Base-by-base conservation (phyloP, 1,140 invertebrate genomes). In the Periplaneta americana region DNA sequence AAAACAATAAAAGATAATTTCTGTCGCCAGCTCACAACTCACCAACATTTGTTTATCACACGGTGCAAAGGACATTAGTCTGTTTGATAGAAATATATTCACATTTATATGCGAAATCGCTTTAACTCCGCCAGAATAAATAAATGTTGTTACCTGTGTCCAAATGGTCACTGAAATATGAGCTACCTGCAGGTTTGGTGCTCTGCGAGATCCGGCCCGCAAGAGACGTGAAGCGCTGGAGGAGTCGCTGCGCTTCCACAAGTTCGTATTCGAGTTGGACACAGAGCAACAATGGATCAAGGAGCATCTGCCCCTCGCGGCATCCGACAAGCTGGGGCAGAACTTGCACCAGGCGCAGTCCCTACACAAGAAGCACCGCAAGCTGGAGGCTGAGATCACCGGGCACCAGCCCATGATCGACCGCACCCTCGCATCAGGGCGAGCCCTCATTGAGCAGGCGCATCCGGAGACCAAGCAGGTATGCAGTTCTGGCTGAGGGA, bases 221-320 rank as follows among this genome's bases (percentile, higher is more conserved):
- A 88, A 89, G 48, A 90, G 97, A 37, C 91, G 95, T n/a, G 92
- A 92, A 34, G 93, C 93, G 18, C 88, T 99, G 6, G 96, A 98
- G 86, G 96, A 98, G 87, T 96, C 96, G 37, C 87, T 91, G 79
- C 92, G 95, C 82, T 95, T 96, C 86, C 97, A 99, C 87, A 98
- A 99, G 87, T 98, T 99, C 88, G 94, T 94, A 34, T 98, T 98
- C 86, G 97, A 99, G 87, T 90, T 98, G 39, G 96, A 98, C 81
- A 94, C 94, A 0, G 98, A 99, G 88, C 90, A 98, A 84, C 96
- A 98, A 86, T 99, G 98, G 98, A 97, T 99, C 80, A 93, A 94
- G 39, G 98, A 99, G 87, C 95, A 97, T 83, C 86, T 95, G 80
- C 94, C 95, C 6, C 91, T 95, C 8, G 97, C 96, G 2, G 91